phyloP scores from a whole-genome alignment of 2,797 vertebrate species.

The Spea hammondii region DNA sequence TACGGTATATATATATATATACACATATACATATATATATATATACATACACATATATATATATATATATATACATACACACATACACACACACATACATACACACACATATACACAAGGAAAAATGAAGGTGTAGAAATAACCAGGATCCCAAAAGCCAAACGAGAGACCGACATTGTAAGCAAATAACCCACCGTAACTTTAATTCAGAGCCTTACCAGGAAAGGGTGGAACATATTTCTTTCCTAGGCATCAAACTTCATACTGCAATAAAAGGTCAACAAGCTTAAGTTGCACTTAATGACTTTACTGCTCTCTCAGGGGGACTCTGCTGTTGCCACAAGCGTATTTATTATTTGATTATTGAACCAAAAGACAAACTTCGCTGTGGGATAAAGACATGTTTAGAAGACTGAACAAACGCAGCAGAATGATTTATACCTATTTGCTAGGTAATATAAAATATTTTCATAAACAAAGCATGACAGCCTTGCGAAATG shows the following conservation, averaged over 20 bases:
- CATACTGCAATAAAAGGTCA: constrained; percentile 37
- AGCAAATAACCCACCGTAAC: neutral
- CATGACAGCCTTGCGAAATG: constrained; percentile 4
- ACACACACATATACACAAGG: too few relatives aligned
- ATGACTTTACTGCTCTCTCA: constrained; percentile 37
- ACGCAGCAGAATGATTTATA: constrained; percentile 29
- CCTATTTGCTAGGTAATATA: neutral
- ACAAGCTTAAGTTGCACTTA: constrained; percentile 43
- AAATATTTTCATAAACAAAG: neutral
- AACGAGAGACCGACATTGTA: neutral
- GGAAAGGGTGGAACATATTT: constrained; percentile 38
- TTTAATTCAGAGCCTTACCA: constrained; percentile 24
- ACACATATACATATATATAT: too few relatives aligned
- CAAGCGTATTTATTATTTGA: constrained; percentile 32
- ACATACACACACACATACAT: too few relatives aligned
- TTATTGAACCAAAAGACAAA: constrained; percentile 34
- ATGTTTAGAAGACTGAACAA: neutral
- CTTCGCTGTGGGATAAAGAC: constrained; percentile 24
- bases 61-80: too few relatives aligned
- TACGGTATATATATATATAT: too few relatives aligned
- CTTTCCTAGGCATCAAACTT: constrained; percentile 39
- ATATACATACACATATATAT: too few relatives aligned
- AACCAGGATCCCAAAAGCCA: neutral
- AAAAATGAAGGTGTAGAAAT: too few relatives aligned
- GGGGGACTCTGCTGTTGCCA: constrained; percentile 37